Base-by-base conservation (phyloP, 2,797 vertebrate genomes). In the Rhinogobio ventralis region DNA sequence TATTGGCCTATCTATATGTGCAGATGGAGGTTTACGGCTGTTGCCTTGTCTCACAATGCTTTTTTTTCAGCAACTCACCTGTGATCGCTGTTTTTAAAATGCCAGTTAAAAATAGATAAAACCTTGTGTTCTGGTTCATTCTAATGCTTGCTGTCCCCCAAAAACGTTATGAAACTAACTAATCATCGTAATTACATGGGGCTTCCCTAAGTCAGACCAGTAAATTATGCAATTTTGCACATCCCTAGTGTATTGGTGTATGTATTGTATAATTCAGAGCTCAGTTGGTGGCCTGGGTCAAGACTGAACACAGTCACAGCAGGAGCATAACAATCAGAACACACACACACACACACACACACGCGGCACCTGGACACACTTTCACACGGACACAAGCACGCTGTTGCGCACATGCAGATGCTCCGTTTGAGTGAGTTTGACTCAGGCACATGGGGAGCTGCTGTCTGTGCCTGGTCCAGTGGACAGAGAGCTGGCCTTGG, bases 391-490 rank as follows among this genome's bases (percentile, higher is more conserved):
- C 42, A 79, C 60, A 68, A 46, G 80, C 77, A 85, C 72, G 72
- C 76, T 42, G 72, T 62, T 17, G 11, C 53, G 51, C 83, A 81
- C 87, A 87, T 39, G 73, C 20, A 36, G 60, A 76, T 77, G 60
- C 62, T 36, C 7, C 19, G 25, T 75, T 15, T 25, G 42, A 86
- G 73, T 19, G 30, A 57, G 45, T 64, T 71, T 45, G 8, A n/a
- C 62, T 66, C 49, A 33, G 49, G 71, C 57, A 72, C 84, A 78
- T 79, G n/a, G 67, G 86, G 14, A 60, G 87, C 72, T 83, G 87
- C 79, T 79, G 84, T 28, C 53, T 0, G 6, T 10, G 78, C 93
- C 88, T 91, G 90, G 89, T 45, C 81, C 72, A 20, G 4, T 49
- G 69, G 72, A 82, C 67, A 83, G 66, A 87, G 87, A 81, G 46